These are phyloP conservation scores for Agriopis marginaria DNA, from an alignment of 2,888 invertebrate genomes.

Conservation along the genomic window DNA sequence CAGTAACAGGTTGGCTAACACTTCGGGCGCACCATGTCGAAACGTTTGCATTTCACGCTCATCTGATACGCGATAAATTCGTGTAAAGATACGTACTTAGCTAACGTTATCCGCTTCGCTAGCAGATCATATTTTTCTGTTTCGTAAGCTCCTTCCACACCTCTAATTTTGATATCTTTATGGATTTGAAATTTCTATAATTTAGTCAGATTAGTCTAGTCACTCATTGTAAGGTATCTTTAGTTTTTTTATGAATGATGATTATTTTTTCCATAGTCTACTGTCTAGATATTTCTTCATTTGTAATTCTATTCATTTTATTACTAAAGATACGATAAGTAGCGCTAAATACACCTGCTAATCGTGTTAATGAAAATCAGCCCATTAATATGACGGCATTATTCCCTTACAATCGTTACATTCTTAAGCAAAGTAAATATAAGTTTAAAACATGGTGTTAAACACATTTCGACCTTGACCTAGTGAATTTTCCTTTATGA, in stretches of 20 bases:
- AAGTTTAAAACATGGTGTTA: slow-evolving; percentile 16
- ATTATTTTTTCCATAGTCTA: background rate
- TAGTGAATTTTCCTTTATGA: slow-evolving; percentile 56
- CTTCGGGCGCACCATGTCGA: slow-evolving; percentile 54
- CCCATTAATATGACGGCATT: slow-evolving; percentile 23
- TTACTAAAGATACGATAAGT: slow-evolving; percentile 15
- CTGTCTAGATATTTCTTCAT: background rate
- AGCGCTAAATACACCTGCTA: slow-evolving; percentile 19
- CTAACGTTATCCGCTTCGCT: slow-evolving; percentile 40
- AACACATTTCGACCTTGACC: slow-evolving; percentile 59
- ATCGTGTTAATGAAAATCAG: slow-evolving; percentile 32
- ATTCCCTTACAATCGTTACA: slow-evolving; percentile 10
- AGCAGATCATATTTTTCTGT: slow-evolving; percentile 37
- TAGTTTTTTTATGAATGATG: background rate
- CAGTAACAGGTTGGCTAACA: slow-evolving; percentile 61
- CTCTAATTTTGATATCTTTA: slow-evolving; percentile 16
- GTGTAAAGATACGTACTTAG: slow-evolving; percentile 47
- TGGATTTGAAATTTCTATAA: slow-evolving; percentile 8
- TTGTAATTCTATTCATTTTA: background rate
- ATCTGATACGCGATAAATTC: slow-evolving; percentile 63
- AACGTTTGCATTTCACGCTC: slow-evolving; percentile 62
- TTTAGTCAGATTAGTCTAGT: slow-evolving; percentile 5
- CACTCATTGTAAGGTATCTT: slow-evolving; percentile 1
- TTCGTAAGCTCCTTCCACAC: slow-evolving; percentile 17
- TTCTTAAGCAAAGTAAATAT: slow-evolving; percentile 17